Evolutionary conservation across 2,888 invertebrate genomes (phyloP).

Genomic region (Mesorhabditis sp.): DNA sequence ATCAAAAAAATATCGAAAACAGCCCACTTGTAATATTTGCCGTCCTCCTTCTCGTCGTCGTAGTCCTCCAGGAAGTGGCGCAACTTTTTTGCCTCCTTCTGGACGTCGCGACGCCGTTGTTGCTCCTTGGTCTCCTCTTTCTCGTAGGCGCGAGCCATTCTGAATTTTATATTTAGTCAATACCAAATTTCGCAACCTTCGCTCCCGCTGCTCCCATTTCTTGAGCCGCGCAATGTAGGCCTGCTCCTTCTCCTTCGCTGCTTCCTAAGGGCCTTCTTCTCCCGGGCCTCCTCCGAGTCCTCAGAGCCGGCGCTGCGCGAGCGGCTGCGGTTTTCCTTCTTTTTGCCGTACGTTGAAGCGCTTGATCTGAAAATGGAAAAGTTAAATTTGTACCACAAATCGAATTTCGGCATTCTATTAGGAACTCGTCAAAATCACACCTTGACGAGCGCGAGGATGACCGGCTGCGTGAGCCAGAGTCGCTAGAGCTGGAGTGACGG

Average conservation of each 20-base stretch:
- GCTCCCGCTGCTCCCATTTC: slow-evolving; percentile 82
- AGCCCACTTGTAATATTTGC: slow-evolving; percentile 85
- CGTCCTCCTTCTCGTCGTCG: slow-evolving; percentile 93
- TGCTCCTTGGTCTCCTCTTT: slow-evolving; percentile 60
- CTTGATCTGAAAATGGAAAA: too few relatives aligned
- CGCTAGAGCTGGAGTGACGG: too few relatives aligned
- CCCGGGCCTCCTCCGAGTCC: slow-evolving; percentile 43
- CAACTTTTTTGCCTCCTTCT: slow-evolving; percentile 81
- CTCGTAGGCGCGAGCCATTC: slow-evolving; percentile 82
- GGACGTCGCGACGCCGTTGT: slow-evolving; percentile 68
- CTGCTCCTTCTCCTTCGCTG: slow-evolving; percentile 40
- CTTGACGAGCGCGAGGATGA: too few relatives aligned
- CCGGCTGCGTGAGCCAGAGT: too few relatives aligned
- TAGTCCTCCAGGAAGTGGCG: slow-evolving; percentile 98
- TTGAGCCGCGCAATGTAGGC: slow-evolving; percentile 45
- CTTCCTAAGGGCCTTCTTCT: slow-evolving; percentile 26
- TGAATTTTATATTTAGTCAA: neutral
- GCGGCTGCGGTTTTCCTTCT: neutral
- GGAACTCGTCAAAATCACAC: too few relatives aligned
- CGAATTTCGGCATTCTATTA: too few relatives aligned
- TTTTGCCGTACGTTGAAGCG: neutral
- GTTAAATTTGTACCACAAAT: too few relatives aligned
- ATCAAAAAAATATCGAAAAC: slow-evolving; percentile 8
- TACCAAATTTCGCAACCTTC: slow-evolving; percentile 1
- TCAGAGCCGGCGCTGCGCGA: slow-evolving; percentile 28